These are phyloP conservation scores for Leptonema lineaticorne DNA, from an alignment of 1,140 invertebrate genomes.

Conservation along the genomic window DNA sequence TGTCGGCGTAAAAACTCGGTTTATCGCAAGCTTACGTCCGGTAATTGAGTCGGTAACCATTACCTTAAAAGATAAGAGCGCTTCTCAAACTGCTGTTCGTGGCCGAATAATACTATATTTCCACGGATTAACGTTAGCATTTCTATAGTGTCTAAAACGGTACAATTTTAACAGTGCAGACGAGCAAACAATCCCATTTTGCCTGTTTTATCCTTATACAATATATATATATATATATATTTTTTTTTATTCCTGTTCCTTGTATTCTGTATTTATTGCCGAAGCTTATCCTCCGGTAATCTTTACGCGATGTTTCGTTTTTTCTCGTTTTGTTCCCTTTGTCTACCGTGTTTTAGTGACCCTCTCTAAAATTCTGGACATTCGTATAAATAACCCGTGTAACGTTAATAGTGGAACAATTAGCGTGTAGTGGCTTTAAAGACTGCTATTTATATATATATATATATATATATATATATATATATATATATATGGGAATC, in stretches of 20 bases:
- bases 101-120: not conserved
- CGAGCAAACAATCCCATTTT: not conserved
- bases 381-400: too few relatives aligned
- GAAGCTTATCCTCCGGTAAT: constrained; percentile 6
- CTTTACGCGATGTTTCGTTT: not conserved
- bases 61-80: not conserved
- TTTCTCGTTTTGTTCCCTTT: not conserved
- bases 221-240: too few relatives aligned
- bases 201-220: too few relatives aligned
- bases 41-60: not conserved
- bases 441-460: too few relatives aligned
- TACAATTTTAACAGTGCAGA: not conserved
- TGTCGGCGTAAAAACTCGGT: not conserved
- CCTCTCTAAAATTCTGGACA: too few relatives aligned
- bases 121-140: not conserved
- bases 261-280: constrained; percentile 5
- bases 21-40: not conserved
- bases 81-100: not conserved
- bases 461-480: not conserved
- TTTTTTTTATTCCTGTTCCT: not conserved
- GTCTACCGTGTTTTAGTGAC: not conserved
- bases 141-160: too few relatives aligned
- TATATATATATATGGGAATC: not conserved
- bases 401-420: too few relatives aligned
- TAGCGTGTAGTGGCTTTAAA: too few relatives aligned